A percentile compares a stretch with the other conserved stretches of the same genome.
Conservation (phyloP, 2,888 invertebrate genomes). For the Apocheima hispidaria region DNA sequence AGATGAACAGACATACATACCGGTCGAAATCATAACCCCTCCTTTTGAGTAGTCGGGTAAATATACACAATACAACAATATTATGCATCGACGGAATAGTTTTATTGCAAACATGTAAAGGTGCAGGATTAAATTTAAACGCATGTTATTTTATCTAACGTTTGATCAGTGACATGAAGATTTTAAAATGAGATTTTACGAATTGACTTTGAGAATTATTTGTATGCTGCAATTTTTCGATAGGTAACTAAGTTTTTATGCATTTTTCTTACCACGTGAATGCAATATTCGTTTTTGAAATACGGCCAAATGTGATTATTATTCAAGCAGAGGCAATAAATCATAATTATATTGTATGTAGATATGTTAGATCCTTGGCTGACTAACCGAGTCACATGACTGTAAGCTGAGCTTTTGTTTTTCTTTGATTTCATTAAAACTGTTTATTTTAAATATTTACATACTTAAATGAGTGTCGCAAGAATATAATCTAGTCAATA, state of each 20-base stretch:
- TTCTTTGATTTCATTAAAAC: constrained; percentile 22
- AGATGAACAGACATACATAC: no score
- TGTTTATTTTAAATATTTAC: neutral
- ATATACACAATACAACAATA: no score
- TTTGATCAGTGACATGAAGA: no score
- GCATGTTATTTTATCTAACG: no score
- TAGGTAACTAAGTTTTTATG: constrained; percentile 6
- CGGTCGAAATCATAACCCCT: no score
- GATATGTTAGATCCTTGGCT: constrained; percentile 18
- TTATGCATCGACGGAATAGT: no score
- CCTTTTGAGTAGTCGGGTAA: no score
- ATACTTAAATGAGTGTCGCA: no score
- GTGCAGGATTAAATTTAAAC: no score
- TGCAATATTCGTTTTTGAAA: constrained; percentile 12
- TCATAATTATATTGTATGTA: constrained; percentile 21
- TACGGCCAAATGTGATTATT: constrained; percentile 22
- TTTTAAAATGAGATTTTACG: no score
- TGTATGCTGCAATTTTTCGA: neutral
- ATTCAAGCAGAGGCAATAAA: constrained; percentile 26
- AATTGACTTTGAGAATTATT: neutral
- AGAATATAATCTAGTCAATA: no score
- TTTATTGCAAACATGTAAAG: no score
- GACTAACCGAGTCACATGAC: constrained; percentile 21
- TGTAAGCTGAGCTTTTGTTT: constrained; percentile 21
- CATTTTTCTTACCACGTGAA: constrained; percentile 26